A percentile compares a stretch with the other conserved stretches of the same genome.
phyloP scores from a whole-genome alignment of 2,888 invertebrate species.

The Ypsolopha sequella region DNA sequence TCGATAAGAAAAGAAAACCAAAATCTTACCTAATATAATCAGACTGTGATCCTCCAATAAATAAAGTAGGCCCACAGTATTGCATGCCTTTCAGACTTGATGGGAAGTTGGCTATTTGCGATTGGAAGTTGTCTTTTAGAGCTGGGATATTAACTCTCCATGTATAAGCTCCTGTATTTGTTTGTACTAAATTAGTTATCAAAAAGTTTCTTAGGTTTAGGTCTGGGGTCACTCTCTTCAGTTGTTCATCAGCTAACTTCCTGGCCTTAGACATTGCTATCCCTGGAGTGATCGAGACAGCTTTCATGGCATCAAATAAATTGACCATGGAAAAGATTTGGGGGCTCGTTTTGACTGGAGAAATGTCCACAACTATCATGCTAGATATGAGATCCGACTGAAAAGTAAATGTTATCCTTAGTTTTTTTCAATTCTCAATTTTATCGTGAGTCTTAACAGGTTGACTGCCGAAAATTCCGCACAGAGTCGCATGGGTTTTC shows the following conservation, averaged over 20 bases:
- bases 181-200: conserved; percentile 85
- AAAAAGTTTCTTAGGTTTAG: conserved; percentile 80
- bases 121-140: conserved; percentile 74
- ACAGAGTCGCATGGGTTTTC: no score
- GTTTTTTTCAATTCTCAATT: no score
- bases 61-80: conserved; percentile 80
- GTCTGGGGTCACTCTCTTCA: conserved; percentile 70
- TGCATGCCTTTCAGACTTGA: conserved; percentile 50
- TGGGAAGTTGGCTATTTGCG: conserved; percentile 77
- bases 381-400: conserved; percentile 75
- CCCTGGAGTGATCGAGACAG: conserved; percentile 71
- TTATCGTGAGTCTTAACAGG: no score
- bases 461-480: no score
- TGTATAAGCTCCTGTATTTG: conserved; percentile 70
- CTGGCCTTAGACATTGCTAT: conserved; percentile 79
- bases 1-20: neutral
- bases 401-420: conserved; percentile 16
- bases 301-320: conserved; percentile 76
- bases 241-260: conserved; percentile 71
- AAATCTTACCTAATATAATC: conserved; percentile 79
- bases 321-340: conserved; percentile 72
- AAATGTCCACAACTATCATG: conserved; percentile 79
- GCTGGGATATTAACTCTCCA: conserved; percentile 88
- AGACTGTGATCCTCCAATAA: conserved; percentile 87
- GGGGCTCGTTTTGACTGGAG: conserved; percentile 74